Conservation (phyloP, 1,140 invertebrate species). For the Mycetomoellerius zeteki region DNA sequence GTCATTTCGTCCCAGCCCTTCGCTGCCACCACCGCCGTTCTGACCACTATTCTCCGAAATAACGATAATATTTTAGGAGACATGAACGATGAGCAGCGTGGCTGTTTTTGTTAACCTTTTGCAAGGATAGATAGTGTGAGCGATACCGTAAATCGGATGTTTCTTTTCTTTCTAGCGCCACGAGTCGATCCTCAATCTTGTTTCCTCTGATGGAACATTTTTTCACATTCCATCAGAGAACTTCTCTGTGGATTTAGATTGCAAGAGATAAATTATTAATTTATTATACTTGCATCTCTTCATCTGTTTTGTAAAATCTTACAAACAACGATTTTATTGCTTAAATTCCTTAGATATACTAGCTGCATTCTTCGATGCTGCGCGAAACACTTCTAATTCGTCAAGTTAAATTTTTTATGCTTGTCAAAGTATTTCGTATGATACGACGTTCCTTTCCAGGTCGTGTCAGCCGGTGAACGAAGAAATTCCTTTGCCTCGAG, state of each 20-base stretch:
- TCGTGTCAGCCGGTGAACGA: constrained; percentile 54
- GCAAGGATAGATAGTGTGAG: constrained; percentile 45
- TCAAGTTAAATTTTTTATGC: not conserved
- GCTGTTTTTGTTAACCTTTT: constrained; percentile 57
- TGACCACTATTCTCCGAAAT: constrained; percentile 70
- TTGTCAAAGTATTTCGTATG: constrained; percentile 15
- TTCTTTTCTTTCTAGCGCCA: constrained; percentile 4
- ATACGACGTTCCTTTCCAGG: constrained; percentile 27
- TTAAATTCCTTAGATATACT: not conserved
- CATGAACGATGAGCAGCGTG: constrained; percentile 40
- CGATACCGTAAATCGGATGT: constrained; percentile 44
- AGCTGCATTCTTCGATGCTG: not conserved
- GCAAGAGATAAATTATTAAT: constrained; percentile 8
- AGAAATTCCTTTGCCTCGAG: constrained; percentile 53
- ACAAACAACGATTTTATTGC: not conserved
- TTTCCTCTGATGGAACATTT: not conserved
- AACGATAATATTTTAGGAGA: constrained; percentile 71
- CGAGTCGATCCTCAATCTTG: not conserved
- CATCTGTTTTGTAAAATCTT: not conserved
- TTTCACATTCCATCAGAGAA: not conserved
- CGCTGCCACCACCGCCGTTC: not conserved
- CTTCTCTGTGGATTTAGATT: not conserved
- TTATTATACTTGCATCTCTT: not conserved
- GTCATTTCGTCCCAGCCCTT: constrained; percentile 47
- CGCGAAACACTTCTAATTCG: not conserved